phyloP scores from a whole-genome alignment of 1,140 invertebrate genomes.

The Coenobita brevimanus region DNA sequence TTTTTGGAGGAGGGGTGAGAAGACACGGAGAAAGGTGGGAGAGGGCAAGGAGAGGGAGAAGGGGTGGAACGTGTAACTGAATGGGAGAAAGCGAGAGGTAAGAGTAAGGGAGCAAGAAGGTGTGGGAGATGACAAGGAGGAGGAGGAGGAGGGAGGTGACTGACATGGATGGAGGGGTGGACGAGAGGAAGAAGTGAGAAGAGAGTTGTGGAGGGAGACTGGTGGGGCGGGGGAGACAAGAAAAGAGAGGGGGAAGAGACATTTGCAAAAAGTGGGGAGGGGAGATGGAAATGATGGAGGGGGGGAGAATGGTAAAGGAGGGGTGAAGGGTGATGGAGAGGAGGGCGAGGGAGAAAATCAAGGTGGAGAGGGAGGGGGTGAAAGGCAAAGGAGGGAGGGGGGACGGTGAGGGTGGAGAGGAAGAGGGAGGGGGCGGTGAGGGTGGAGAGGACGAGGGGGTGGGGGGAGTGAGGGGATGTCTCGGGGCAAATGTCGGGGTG shows the following conservation, averaged over 20 bases:
- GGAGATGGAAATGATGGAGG: background rate
- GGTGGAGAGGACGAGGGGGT: background rate
- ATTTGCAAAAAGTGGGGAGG: too few relatives aligned
- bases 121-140: background rate
- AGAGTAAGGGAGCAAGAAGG: background rate
- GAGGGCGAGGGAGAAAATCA: background rate
- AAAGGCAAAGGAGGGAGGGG: background rate
- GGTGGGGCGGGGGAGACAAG: background rate
- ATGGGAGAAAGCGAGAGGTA: background rate
- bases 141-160: background rate
- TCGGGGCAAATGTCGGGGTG: too few relatives aligned
- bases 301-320: too few relatives aligned
- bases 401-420: background rate
- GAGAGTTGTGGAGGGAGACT: background rate
- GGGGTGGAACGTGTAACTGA: too few relatives aligned
- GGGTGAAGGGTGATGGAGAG: background rate
- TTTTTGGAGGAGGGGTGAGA: too few relatives aligned
- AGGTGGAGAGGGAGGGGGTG: background rate
- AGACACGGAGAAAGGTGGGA: too few relatives aligned
- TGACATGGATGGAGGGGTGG: background rate
- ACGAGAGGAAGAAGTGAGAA: background rate
- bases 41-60: too few relatives aligned
- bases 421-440: background rate
- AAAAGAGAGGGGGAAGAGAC: conserved; percentile 11
- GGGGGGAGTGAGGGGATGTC: too few relatives aligned